Percentiles rank a stretch among this genome's conserved stretches.
phyloP scores from a whole-genome alignment of 2,888 invertebrate species.

The Tipula confusa region DNA sequence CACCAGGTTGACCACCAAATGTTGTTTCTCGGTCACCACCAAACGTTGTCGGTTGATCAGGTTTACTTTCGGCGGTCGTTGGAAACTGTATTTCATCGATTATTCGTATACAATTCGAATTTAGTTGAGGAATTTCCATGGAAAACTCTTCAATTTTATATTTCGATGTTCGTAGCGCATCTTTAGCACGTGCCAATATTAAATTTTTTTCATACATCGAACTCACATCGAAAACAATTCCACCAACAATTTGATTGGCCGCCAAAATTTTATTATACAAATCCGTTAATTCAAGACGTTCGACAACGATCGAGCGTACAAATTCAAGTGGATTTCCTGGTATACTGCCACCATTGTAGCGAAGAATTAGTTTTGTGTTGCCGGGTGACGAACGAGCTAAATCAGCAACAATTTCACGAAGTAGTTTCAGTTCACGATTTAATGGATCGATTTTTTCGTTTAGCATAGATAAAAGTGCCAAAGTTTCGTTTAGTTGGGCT shows the following conservation, averaged over 20 bases:
- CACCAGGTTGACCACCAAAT: not conserved
- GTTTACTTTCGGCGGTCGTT: not conserved
- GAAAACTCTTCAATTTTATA: not conserved
- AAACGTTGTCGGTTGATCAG: not conserved
- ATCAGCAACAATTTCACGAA: not conserved
- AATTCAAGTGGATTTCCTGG: not conserved
- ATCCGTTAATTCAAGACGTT: not conserved
- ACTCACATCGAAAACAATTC: not conserved
- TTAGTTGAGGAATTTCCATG: not conserved
- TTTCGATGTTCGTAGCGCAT: not conserved
- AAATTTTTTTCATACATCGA: not conserved
- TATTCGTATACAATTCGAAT: not conserved
- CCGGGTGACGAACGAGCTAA: not conserved
- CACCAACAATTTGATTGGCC: not conserved
- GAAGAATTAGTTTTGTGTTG: not conserved
- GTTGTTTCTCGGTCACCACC: not conserved
- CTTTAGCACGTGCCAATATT: not conserved
- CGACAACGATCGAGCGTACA: not conserved
- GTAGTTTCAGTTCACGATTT: not conserved
- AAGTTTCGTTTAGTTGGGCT: not conserved
- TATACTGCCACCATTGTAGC: not conserved
- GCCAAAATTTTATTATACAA: slow-evolving; percentile 14
- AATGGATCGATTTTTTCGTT: not conserved
- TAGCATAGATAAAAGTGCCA: not conserved
- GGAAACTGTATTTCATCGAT: not conserved